Conservation (phyloP, 2,113 vertebrate genomes). For the Hepsetus odoe region DNA sequence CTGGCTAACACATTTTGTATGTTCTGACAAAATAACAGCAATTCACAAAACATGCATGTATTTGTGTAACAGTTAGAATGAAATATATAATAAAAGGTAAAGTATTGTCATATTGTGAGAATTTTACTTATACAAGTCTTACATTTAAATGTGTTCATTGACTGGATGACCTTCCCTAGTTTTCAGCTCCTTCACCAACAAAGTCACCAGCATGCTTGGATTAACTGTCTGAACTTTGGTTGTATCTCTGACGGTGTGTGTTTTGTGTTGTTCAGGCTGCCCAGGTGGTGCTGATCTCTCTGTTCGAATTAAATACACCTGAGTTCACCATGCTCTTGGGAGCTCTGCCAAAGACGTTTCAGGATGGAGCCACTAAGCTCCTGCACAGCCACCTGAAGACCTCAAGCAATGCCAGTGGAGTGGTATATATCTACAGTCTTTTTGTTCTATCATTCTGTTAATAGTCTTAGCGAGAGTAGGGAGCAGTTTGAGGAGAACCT, state of each 20-base stretch:
- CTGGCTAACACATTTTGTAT: slow-evolving; percentile 59
- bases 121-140: background rate
- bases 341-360: slow-evolving; percentile 98
- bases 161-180: background rate
- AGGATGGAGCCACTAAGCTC: slow-evolving; percentile 98
- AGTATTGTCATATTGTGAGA: background rate
- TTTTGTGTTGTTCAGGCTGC: slow-evolving; percentile 80
- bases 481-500: no score
- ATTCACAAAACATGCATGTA: slow-evolving; percentile 61
- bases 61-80: slow-evolving; percentile 53
- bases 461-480: no score
- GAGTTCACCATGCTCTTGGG: slow-evolving; percentile 99
- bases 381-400: slow-evolving; percentile 98
- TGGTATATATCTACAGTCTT: slow-evolving; percentile 75
- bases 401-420: slow-evolving; percentile 87
- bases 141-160: background rate
- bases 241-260: background rate
- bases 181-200: background rate
- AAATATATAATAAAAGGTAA: background rate
- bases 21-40: slow-evolving; percentile 59
- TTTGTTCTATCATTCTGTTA: no score
- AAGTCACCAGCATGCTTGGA: background rate
- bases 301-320: slow-evolving; percentile 97
- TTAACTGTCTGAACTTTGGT: background rate
- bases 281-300: slow-evolving; percentile 93